phyloP scores from a whole-genome alignment of 2,113 vertebrate genomes.

The Sterrhoptilus dennistouni region DNA sequence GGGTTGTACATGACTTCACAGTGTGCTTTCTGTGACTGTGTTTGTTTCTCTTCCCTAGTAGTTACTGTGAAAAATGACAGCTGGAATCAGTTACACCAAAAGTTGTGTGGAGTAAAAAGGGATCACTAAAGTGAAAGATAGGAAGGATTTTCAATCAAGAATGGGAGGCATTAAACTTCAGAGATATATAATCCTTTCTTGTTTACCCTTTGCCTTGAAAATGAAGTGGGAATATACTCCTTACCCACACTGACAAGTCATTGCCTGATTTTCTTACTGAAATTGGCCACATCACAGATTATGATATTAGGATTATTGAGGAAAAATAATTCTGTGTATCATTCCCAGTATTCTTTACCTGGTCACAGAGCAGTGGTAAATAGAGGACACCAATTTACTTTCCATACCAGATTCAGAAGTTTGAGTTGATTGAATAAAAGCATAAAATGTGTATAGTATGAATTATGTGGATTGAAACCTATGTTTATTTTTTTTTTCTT shows the following conservation, averaged over 20 bases:
- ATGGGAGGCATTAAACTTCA: background rate
- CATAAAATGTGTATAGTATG: background rate
- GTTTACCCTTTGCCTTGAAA: background rate
- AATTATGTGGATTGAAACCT: background rate
- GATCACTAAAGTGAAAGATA: background rate
- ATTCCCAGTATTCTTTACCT: background rate
- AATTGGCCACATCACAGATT: background rate
- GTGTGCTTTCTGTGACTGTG: background rate
- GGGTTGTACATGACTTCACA: background rate
- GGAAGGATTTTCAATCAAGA: background rate
- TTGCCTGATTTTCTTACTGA: background rate
- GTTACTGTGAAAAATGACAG: background rate
- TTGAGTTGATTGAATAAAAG: background rate
- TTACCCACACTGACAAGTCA: background rate
- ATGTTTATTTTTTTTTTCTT: background rate
- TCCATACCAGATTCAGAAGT: background rate
- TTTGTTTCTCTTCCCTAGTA: background rate
- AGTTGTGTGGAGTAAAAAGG: background rate
- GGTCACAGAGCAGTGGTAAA: background rate
- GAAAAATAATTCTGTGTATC: background rate
- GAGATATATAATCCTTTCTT: background rate
- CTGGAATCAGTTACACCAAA: background rate
- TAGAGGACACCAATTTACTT: background rate
- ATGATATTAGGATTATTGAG: fast-evolving
- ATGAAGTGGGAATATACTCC: background rate